These are phyloP conservation scores for Ciconia boyciana DNA, from an alignment of 2,113 vertebrate species.

Conservation along the genomic window DNA sequence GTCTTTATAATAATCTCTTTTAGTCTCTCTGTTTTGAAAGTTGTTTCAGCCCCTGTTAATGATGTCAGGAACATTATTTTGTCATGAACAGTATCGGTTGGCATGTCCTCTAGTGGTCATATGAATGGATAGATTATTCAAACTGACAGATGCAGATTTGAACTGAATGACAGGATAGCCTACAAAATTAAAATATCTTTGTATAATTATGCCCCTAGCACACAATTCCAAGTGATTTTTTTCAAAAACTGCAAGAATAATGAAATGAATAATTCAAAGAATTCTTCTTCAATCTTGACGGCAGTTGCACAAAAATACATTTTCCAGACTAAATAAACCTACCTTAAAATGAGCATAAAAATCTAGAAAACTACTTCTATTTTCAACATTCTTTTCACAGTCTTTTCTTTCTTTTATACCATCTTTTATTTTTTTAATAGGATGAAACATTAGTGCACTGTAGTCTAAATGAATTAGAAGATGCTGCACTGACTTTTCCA, in stretches of 20 bases:
- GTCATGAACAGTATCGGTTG: neutral
- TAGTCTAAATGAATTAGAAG: slow-evolving; percentile 97
- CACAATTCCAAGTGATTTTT: neutral
- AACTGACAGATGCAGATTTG: neutral
- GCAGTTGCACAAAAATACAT: neutral
- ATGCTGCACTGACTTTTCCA: slow-evolving; percentile 97
- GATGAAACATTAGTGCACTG: slow-evolving; percentile 99
- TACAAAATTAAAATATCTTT: neutral
- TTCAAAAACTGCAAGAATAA: neutral
- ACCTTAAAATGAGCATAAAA: neutral
- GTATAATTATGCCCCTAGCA: neutral
- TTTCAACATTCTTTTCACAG: neutral
- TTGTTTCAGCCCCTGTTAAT: neutral
- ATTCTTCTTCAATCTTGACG: neutral
- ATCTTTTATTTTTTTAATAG: slow-evolving; percentile 57
- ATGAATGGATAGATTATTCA: neutral
- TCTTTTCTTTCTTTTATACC: neutral
- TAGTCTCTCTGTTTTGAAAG: neutral
- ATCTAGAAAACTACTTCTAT: neutral
- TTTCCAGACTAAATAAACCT: neutral
- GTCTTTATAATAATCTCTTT: neutral
- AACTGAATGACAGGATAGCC: neutral
- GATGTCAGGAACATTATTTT: neutral
- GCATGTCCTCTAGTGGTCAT: fast-evolving
- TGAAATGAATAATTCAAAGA: neutral